These are phyloP conservation scores for Tanytarsus gracilentus DNA, from an alignment of 2,888 invertebrate species.

Conservation along the genomic window DNA sequence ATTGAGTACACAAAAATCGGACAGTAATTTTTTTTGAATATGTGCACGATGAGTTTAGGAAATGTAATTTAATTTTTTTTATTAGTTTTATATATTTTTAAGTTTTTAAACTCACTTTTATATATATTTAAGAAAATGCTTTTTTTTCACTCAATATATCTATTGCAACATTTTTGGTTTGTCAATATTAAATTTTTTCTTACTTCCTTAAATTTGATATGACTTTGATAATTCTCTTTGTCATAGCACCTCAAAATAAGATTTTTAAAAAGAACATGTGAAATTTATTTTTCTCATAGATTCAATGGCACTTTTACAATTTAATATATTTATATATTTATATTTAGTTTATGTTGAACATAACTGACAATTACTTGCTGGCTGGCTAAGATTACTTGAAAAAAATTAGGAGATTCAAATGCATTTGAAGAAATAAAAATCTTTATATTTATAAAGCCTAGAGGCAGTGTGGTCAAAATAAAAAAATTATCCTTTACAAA, in stretches of 20 bases:
- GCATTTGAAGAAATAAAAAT: too few species aligned
- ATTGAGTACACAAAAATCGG: too few species aligned
- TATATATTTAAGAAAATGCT: too few species aligned
- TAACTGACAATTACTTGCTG: too few species aligned
- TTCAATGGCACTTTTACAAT: constrained; percentile 20
- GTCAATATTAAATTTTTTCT: background rate
- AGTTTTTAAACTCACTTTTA: too few species aligned
- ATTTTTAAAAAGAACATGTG: background rate
- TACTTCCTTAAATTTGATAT: constrained; percentile 8
- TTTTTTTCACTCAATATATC: background rate
- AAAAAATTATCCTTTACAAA: constrained; percentile 12
- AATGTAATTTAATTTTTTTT: too few species aligned
- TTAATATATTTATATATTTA: background rate
- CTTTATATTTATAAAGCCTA: too few species aligned
- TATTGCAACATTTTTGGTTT: background rate
- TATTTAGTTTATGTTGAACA: background rate
- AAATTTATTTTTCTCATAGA: background rate
- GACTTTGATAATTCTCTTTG: constrained; percentile 23
- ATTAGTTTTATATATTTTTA: too few species aligned
- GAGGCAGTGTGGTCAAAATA: background rate
- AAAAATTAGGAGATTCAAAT: too few species aligned
- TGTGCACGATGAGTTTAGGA: too few species aligned
- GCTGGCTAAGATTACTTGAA: too few species aligned
- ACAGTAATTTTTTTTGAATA: too few species aligned
- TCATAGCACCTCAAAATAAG: constrained; percentile 22